Base-by-base conservation (phyloP, 2,888 invertebrate genomes). In the Drosophila tanythrix region DNA sequence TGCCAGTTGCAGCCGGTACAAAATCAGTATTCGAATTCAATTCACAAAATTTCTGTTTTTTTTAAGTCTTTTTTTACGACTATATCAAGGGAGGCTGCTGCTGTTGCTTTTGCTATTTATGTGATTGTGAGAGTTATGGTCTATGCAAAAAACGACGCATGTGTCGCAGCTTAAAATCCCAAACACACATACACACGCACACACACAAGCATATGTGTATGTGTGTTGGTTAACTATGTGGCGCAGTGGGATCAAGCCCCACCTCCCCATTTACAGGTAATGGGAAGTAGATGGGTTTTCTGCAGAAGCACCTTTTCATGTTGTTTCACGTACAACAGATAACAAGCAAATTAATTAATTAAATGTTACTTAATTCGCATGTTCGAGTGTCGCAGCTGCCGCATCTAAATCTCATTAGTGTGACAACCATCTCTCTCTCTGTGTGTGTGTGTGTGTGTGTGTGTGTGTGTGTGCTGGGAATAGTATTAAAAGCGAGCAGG, bases 281-380 rank as follows among this genome's bases (percentile, higher is more conserved):
- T 53, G 63, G 58, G 61, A 52, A 64, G 31, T 33, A 62, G 31
- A 53, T 50, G 27, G 65, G 57, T 35, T 59, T 61, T 57, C 56
- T 66, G 31, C 21, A 31, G 46, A 36, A 55, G 40, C 57, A 57
- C 66, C 63, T 74, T 73, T 56, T 18, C 51, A 66, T 63, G 40
- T 68, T 25, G 35, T 21, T 29, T 36, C 82, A 87, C 66, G 71
- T 73, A 68, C 51, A 53, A 58, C 63, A 73, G 84, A 78, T 67
- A 83, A 82, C 73, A 75, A 70, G 80, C 66, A 80, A 82, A 88
- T 85, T 88, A 88, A 85, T 88, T 86, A 90, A 89, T 90, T 87
- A 90, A 84, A 81, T 63, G 75, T 60, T 74, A 74, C 71, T 78
- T 64, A 60, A 70, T 60, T 75, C 68, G 25, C 72, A 50, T 76